Conservation (phyloP, 2,888 invertebrate species). For the Zele albiditarsus region DNA sequence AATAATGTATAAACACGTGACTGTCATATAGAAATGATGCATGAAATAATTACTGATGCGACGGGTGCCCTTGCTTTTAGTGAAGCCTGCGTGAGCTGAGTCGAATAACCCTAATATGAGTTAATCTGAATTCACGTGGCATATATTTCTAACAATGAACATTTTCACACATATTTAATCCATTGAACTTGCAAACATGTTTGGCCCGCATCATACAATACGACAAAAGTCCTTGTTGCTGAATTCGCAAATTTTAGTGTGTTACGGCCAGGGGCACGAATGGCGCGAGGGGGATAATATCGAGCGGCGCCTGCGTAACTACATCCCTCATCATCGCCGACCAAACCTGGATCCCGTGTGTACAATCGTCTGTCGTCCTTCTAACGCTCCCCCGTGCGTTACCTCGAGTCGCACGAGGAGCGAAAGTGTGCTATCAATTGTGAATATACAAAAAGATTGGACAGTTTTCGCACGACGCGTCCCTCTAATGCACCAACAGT, state of each 20-base stretch:
- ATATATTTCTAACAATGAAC: not conserved
- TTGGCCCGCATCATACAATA: not conserved
- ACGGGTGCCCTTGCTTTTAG: not conserved
- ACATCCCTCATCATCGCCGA: not conserved
- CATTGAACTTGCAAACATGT: not conserved
- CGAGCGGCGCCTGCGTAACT: conserved; percentile 65
- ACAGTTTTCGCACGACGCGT: conserved; percentile 58
- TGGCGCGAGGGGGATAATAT: conserved; percentile 55
- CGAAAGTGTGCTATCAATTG: conserved; percentile 26
- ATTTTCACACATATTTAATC: not conserved
- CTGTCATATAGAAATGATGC: not conserved
- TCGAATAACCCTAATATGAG: not conserved
- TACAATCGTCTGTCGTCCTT: conserved; percentile 22
- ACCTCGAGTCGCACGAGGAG: conserved; percentile 31
- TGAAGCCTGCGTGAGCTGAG: not conserved
- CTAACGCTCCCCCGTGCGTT: conserved; percentile 36
- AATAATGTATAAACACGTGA: conserved; percentile 6
- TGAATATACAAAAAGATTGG: conserved; percentile 42
- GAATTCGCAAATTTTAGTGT: conserved; percentile 18
- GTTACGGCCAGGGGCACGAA: conserved; percentile 36
- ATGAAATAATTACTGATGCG: not conserved
- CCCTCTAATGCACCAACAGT: conserved; percentile 42
- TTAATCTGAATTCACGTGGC: not conserved
- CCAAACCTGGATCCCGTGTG: conserved; percentile 40
- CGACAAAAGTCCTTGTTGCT: conserved; percentile 6